A percentile compares a stretch with the other conserved stretches of the same genome.
Evolutionary conservation across 2,113 vertebrate genomes (phyloP).

Genomic region (Grammatotria lemairii): DNA sequence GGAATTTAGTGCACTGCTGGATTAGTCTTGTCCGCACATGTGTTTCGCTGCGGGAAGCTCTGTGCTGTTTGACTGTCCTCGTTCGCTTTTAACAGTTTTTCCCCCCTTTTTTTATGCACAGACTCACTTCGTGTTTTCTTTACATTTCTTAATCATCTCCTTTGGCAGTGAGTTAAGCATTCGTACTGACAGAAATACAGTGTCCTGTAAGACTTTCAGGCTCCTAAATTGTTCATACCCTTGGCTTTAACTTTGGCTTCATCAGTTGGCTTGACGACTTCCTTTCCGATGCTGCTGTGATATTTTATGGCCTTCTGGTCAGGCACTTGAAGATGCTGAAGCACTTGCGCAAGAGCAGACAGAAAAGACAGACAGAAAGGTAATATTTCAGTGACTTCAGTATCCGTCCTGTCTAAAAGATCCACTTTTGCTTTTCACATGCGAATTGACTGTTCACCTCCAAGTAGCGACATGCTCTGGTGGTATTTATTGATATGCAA

Average conservation of each 20-base stretch:
- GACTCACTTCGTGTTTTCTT: conserved; percentile 26
- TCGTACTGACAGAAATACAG: conserved; percentile 34
- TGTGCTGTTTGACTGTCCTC: background rate
- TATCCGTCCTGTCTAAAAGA: background rate
- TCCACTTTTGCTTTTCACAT: conserved; percentile 4
- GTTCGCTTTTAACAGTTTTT: background rate
- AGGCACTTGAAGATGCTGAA: conserved; percentile 29
- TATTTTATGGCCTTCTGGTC: conserved; percentile 35
- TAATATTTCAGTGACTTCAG: conserved; percentile 14
- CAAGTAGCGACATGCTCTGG: conserved; percentile 39
- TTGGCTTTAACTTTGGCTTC: background rate
- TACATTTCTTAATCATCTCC: conserved; percentile 29
- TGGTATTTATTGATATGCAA: conserved; percentile 59
- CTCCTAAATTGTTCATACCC: conserved; percentile 1
- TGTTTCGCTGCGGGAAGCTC: conserved; percentile 40
- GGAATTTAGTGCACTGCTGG: conserved; percentile 58
- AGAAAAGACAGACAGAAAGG: background rate
- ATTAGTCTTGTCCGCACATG: conserved; percentile 64
- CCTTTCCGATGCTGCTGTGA: conserved; percentile 7
- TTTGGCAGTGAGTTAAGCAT: background rate
- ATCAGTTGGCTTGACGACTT: conserved; percentile 4
- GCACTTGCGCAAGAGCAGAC: background rate
- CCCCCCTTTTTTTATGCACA: background rate
- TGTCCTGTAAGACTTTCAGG: conserved; percentile 8
- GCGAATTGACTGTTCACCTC: conserved; percentile 15